Evolutionary conservation across 2,113 vertebrate genomes (phyloP).

Genomic region (Sinocyclocheilus maitianheensis): DNA sequence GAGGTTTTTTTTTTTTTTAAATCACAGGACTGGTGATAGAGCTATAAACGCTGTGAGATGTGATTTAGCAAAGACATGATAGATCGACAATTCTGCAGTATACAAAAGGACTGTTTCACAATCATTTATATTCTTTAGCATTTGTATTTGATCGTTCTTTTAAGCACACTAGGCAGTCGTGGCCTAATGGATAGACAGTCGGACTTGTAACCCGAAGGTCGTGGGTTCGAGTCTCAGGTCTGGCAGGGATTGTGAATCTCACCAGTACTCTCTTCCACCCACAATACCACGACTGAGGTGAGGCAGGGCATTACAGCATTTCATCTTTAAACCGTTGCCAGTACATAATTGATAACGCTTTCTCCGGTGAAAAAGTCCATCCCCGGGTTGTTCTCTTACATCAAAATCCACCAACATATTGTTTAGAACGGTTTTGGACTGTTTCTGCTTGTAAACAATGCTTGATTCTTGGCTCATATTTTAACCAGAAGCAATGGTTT

Average conservation of each 20-base stretch:
- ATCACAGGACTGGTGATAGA: neutral
- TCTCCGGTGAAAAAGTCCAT: too few species aligned
- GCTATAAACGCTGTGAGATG: conserved; percentile 2
- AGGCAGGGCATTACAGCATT: neutral
- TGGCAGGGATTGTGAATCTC: too few species aligned
- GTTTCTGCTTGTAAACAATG: neutral
- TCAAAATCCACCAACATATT: neutral
- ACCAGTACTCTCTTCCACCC: too few species aligned
- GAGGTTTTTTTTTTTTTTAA: neutral
- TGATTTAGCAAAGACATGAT: neutral
- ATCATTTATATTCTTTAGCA: neutral
- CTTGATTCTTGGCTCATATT: neutral
- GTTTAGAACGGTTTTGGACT: neutral
- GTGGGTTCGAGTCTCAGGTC: too few species aligned
- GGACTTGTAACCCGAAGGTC: too few species aligned
- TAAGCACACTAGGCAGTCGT: neutral
- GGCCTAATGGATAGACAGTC: too few species aligned
- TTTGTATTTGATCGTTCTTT: neutral
- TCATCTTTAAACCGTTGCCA: neutral
- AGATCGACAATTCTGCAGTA: neutral
- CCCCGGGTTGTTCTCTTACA: neutral
- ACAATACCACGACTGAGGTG: too few species aligned
- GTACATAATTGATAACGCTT: too few species aligned
- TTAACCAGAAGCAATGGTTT: neutral
- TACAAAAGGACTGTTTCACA: neutral